These are phyloP conservation scores for Phodopus roborovskii DNA, from an alignment of 2,113 vertebrate genomes.

Conservation along the genomic window DNA sequence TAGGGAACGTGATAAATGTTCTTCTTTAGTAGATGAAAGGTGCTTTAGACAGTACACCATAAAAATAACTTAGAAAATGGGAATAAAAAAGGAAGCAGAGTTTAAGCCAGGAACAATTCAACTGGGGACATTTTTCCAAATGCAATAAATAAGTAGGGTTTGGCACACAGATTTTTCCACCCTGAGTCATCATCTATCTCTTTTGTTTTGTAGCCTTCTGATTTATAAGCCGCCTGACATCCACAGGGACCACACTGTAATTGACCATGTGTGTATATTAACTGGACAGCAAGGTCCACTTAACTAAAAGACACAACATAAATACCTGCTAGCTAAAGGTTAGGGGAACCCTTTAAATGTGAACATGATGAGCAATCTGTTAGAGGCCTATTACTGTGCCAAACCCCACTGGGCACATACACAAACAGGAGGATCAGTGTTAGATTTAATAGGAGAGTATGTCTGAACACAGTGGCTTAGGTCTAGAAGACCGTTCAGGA, in stretches of 20 bases:
- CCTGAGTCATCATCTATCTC: not conserved
- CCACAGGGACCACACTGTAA: not conserved
- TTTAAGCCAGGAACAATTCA: conserved; percentile 29
- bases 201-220: not conserved
- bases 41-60: conserved; percentile 35
- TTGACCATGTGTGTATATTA: not conserved
- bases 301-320: not conserved
- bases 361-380: not conserved
- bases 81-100: conserved; percentile 27
- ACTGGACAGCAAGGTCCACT: not conserved
- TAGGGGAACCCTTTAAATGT: not conserved
- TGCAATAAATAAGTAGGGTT: conserved; percentile 20
- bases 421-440: not conserved
- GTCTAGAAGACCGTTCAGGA: not conserved
- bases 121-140: not conserved
- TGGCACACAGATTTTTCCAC: not conserved
- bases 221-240: not conserved
- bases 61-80: conserved; percentile 47
- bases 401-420: not conserved
- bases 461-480: not conserved
- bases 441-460: not conserved
- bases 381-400: not conserved
- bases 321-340: not conserved
- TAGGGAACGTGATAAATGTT: not conserved
- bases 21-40: conserved; percentile 10